Percentiles rank a stretch among this genome's conserved stretches.
These are phyloP conservation scores for Volucella zonaria DNA, from an alignment of 2,888 invertebrate species.

Conservation along the genomic window DNA sequence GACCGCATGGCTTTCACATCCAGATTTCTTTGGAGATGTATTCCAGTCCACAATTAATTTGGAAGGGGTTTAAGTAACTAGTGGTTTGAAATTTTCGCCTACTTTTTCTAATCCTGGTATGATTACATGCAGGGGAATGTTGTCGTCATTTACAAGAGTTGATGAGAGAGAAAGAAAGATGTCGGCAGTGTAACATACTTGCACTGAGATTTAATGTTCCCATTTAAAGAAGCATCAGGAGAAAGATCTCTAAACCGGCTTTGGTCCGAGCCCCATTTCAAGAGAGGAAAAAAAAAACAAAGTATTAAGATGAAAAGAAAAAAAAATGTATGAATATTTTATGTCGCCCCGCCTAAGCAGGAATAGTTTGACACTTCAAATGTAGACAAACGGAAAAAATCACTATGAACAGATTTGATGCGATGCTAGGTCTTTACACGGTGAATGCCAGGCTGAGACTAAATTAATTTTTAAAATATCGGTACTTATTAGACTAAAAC, in stretches of 20 bases:
- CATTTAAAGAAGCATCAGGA: neutral
- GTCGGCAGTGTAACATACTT: slow-evolving; percentile 1
- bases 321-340: too few relatives aligned
- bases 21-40: slow-evolving; percentile 14
- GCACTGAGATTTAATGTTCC: slow-evolving; percentile 1
- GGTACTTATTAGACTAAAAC: too few relatives aligned
- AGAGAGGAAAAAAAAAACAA: too few relatives aligned
- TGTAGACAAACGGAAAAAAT: too few relatives aligned
- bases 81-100: neutral
- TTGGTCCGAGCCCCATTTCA: too few relatives aligned
- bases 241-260: neutral
- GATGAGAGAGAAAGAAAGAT: neutral
- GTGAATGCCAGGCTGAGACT: too few relatives aligned
- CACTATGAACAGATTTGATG: too few relatives aligned
- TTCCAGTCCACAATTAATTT: slow-evolving; percentile 21
- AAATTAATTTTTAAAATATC: too few relatives aligned
- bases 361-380: too few relatives aligned
- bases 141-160: neutral
- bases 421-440: too few relatives aligned
- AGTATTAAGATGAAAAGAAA: too few relatives aligned
- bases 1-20: slow-evolving; percentile 10
- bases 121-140: slow-evolving; percentile 3
- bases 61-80: slow-evolving; percentile 4
- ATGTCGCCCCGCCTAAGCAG: too few relatives aligned
- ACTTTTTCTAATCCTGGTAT: slow-evolving; percentile 3